Conservation (phyloP, 2,888 invertebrate species). For the Trissolcus japonicus region DNA sequence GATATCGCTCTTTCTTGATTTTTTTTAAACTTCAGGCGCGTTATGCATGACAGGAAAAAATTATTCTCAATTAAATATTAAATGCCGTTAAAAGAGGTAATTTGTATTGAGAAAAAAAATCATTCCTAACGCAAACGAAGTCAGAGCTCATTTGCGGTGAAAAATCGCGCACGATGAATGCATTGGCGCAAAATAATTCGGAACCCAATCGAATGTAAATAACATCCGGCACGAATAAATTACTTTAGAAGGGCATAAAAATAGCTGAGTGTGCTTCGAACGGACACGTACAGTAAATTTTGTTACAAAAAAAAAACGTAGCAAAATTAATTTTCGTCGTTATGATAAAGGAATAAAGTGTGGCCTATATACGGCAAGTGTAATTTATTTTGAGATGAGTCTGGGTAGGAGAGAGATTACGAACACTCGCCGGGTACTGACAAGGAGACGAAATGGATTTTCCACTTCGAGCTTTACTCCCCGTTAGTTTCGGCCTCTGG, state of each 20-base stretch:
- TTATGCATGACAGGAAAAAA: conserved; percentile 9
- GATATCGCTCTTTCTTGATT: too few relatives aligned
- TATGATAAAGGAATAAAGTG: conserved; percentile 17
- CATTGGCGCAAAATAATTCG: not conserved
- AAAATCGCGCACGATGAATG: not conserved
- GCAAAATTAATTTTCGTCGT: conserved; percentile 21
- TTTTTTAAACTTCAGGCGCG: conserved; percentile 18
- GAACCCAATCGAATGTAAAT: not conserved
- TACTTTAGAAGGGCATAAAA: conserved; percentile 6
- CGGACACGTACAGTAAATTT: conserved; percentile 10
- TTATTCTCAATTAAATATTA: conserved; percentile 38
- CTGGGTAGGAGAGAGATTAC: conserved; percentile 17
- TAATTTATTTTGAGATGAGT: conserved; percentile 46
- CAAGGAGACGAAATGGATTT: conserved; percentile 54
- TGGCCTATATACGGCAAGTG: conserved; percentile 19
- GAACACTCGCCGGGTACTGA: conserved; percentile 15
- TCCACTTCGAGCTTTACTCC: conserved; percentile 45
- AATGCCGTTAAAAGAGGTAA: conserved; percentile 25
- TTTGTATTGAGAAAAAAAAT: conserved; percentile 10
- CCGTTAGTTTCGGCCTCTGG: conserved; percentile 51
- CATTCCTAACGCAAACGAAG: conserved; percentile 1
- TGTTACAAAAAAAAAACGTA: too few relatives aligned
- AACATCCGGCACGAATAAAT: not conserved
- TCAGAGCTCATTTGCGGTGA: conserved; percentile 5
- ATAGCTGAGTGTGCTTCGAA: not conserved